phyloP scores from a whole-genome alignment of 2,113 vertebrate genomes.

The Nerophis lumbriciformis region DNA sequence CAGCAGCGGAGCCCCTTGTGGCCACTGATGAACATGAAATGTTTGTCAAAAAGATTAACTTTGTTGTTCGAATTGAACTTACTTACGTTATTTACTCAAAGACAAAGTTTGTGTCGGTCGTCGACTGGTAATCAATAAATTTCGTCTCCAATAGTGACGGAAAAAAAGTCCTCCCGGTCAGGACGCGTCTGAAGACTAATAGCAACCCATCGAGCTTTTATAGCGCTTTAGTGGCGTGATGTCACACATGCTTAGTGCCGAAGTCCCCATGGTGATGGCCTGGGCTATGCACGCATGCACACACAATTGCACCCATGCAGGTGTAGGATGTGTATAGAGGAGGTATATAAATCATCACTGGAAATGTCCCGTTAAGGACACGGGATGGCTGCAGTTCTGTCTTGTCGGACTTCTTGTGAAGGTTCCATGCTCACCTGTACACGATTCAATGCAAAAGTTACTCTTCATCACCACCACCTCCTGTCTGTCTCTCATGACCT shows the following conservation, averaged over 20 bases:
- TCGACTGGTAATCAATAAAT: not conserved
- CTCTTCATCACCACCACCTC: not conserved
- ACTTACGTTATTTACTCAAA: too few relatives aligned
- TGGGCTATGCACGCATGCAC: constrained; percentile 13
- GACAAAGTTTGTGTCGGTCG: not conserved
- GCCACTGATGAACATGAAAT: too few relatives aligned
- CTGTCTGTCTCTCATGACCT: constrained; percentile 15
- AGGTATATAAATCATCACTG: not conserved
- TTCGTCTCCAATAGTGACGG: not conserved
- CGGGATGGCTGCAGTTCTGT: not conserved
- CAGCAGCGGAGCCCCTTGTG: too few relatives aligned
- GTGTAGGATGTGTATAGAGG: not conserved
- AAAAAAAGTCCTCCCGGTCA: constrained; percentile 24
- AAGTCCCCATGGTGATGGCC: constrained; percentile 31
- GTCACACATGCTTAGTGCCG: constrained; percentile 51
- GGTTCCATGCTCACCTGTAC: not conserved
- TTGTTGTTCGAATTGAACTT: too few relatives aligned
- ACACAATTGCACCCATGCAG: constrained; percentile 6
- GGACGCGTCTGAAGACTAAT: constrained; percentile 38
- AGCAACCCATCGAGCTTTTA: constrained; percentile 4
- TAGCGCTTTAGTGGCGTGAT: constrained; percentile 21
- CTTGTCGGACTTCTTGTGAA: too few relatives aligned
- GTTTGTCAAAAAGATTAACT: too few relatives aligned
- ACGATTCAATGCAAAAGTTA: not conserved
- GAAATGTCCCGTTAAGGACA: not conserved